A percentile compares a stretch with the other conserved stretches of the same genome.
phyloP scores from a whole-genome alignment of 2,113 vertebrate species.

The Megalops atlanticus region DNA sequence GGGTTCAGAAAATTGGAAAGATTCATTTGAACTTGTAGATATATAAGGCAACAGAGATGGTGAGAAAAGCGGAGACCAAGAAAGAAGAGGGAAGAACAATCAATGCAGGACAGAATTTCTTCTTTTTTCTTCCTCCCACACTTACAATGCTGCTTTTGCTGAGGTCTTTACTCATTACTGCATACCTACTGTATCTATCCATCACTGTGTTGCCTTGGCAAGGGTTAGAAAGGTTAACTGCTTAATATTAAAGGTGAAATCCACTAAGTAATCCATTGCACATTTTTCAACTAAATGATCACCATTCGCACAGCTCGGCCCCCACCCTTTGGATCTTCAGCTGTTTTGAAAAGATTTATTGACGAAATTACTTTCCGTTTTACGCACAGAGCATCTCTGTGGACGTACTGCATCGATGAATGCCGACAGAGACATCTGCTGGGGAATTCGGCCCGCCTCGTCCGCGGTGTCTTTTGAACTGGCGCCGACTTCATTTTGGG shows the following conservation, averaged over 20 bases:
- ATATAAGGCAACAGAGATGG: background rate
- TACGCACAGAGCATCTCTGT: background rate
- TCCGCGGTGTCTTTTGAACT: background rate
- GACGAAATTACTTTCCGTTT: slow-evolving; percentile 20
- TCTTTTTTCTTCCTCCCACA: background rate
- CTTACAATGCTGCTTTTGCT: background rate
- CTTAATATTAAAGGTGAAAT: background rate
- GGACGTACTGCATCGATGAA: background rate
- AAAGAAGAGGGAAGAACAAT: background rate
- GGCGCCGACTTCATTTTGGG: background rate
- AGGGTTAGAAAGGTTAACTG: background rate
- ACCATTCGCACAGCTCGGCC: background rate
- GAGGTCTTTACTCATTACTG: background rate
- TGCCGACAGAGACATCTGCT: background rate
- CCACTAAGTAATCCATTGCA: background rate
- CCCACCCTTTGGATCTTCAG: background rate
- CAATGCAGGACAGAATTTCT: background rate
- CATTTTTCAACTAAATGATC: slow-evolving; percentile 9
- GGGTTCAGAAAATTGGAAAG: background rate
- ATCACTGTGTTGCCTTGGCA: background rate
- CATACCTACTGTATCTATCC: background rate
- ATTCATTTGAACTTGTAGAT: background rate
- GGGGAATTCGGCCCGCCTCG: background rate
- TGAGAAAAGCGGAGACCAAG: background rate
- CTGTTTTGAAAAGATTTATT: slow-evolving; percentile 10